These are phyloP conservation scores for Anagrus nilaparvatae DNA, from an alignment of 1,140 invertebrate species.

Conservation along the genomic window DNA sequence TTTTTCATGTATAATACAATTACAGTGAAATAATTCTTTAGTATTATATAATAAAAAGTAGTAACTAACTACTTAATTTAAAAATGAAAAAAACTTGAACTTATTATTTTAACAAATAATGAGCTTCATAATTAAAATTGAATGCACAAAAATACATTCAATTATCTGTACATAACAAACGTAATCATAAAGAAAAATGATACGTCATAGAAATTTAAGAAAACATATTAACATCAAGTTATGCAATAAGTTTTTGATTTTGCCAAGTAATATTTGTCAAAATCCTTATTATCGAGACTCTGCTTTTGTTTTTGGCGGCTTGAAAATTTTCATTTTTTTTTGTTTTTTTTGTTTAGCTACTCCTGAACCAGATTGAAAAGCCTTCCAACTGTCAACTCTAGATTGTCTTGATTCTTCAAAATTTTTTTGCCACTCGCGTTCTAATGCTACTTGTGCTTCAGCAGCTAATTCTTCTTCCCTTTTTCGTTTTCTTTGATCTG, in stretches of 20 bases:
- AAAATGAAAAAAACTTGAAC: too few species aligned
- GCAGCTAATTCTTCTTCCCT: slow-evolving; percentile 87
- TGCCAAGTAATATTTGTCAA: too few species aligned
- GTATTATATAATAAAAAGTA: too few species aligned
- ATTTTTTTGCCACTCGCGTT: slow-evolving; percentile 95
- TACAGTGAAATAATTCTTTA: too few species aligned
- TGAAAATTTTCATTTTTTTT: slow-evolving; percentile 71
- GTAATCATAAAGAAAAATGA: not conserved
- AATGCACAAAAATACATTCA: not conserved
- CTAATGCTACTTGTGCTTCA: slow-evolving; percentile 77
- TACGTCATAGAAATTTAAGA: too few species aligned
- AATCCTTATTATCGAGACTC: slow-evolving; percentile 69
- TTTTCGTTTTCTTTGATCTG: slow-evolving; percentile 91
- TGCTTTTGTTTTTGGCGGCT: slow-evolving; percentile 91
- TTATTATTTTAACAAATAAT: too few species aligned
- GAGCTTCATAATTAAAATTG: too few species aligned
- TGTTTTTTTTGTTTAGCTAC: slow-evolving; percentile 58
- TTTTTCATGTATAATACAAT: too few species aligned
- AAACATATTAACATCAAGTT: too few species aligned
- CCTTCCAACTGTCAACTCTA: slow-evolving; percentile 92
- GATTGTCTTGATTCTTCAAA: slow-evolving; percentile 95
- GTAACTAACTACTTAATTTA: too few species aligned
- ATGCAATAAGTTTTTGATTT: too few species aligned
- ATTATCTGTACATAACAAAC: not conserved
- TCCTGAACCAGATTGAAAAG: slow-evolving; percentile 69